phyloP scores from a whole-genome alignment of 2,888 invertebrate species.

The Myopa tessellatipennis region DNA sequence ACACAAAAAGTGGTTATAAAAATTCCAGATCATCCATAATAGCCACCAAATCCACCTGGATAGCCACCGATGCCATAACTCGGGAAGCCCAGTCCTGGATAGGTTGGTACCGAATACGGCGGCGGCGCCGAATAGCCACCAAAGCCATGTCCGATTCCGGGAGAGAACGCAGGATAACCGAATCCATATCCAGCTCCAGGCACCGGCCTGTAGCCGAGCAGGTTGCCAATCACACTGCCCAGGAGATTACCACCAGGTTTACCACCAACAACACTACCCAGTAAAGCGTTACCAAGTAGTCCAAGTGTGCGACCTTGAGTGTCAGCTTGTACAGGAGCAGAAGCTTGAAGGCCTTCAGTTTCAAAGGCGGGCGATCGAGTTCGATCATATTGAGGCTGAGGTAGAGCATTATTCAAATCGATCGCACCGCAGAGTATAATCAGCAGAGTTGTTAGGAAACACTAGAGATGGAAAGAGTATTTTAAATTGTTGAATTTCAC shows the following conservation, averaged over 20 bases:
- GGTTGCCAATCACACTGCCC: conserved; percentile 46
- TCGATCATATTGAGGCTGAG: background rate
- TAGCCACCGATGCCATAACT: background rate
- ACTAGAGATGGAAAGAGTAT: background rate
- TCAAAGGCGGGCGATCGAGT: background rate
- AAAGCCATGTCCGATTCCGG: background rate
- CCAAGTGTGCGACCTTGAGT: conserved; percentile 1
- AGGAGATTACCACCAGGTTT: conserved; percentile 32
- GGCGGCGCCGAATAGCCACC: background rate
- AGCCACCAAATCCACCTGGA: conserved; percentile 44
- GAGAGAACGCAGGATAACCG: conserved; percentile 4
- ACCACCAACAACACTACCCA: conserved; percentile 47
- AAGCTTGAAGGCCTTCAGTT: background rate
- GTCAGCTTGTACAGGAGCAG: background rate
- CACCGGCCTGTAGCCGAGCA: conserved; percentile 40
- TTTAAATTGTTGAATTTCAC: background rate
- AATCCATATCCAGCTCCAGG: background rate
- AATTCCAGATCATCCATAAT: conserved; percentile 35
- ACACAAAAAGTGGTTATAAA: background rate
- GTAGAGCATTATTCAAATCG: conserved; percentile 25
- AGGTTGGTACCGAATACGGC: no score
- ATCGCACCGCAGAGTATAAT: background rate
- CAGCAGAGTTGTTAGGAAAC: background rate
- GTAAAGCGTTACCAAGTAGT: conserved; percentile 42
- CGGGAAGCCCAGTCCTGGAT: background rate